These are phyloP conservation scores for Brenthis hecate DNA, from an alignment of 2,888 invertebrate species.

Conservation along the genomic window DNA sequence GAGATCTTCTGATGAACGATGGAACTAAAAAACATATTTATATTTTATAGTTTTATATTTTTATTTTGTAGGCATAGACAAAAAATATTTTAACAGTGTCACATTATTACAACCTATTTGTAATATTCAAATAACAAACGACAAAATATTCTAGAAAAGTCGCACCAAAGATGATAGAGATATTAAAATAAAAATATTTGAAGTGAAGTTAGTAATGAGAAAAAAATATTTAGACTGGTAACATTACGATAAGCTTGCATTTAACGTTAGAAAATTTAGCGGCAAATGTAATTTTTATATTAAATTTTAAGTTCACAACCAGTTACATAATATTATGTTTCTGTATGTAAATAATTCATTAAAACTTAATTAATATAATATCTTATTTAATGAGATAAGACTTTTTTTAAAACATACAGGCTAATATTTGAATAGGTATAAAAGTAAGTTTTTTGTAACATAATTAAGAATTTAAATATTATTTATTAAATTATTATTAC, in stretches of 20 bases:
- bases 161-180: too few species aligned
- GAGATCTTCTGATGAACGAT: slow-evolving; percentile 88
- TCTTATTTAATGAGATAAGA: too few species aligned
- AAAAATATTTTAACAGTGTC: too few species aligned
- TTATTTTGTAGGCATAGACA: slow-evolving; percentile 3
- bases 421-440: neutral
- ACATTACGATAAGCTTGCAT: neutral
- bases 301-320: neutral
- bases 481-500: slow-evolving; percentile 74
- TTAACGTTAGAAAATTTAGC: neutral
- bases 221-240: slow-evolving; percentile 1
- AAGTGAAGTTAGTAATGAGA: slow-evolving; percentile 5
- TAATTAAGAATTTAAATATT: neutral
- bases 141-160: too few species aligned
- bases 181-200: neutral
- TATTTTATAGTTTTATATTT: too few species aligned
- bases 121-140: too few species aligned
- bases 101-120: too few species aligned
- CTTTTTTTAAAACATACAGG: too few species aligned
- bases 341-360: too few species aligned
- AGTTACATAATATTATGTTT: too few species aligned
- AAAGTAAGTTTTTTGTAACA: neutral
- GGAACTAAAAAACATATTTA: slow-evolving; percentile 79
- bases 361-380: too few species aligned
- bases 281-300: neutral